Evolutionary conservation across 2,888 invertebrate genomes (phyloP).

Genomic region (Trisateles emortualis): DNA sequence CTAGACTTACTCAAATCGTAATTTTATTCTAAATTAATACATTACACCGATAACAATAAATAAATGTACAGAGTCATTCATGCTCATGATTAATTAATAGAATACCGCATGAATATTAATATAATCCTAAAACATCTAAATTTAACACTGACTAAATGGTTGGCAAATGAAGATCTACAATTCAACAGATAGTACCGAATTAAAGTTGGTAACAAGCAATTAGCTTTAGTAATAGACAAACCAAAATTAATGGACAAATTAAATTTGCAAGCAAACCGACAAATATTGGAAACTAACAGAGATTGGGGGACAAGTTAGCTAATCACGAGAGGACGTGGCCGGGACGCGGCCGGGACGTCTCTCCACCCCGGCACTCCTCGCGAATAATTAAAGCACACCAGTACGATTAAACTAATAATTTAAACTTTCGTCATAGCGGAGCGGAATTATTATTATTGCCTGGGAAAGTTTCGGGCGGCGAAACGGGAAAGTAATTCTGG

Average conservation of each 20-base stretch:
- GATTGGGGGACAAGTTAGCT: slow-evolving; percentile 61
- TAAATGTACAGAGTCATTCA: neutral
- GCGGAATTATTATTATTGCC: slow-evolving; percentile 83
- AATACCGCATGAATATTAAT: slow-evolving; percentile 14
- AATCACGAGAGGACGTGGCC: slow-evolving; percentile 61
- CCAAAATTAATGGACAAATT: slow-evolving; percentile 65
- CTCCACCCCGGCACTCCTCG: slow-evolving; percentile 25
- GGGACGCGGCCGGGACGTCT: slow-evolving; percentile 18
- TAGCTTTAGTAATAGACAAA: slow-evolving; percentile 54
- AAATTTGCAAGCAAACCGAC: slow-evolving; percentile 59
- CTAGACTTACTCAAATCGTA: too few species aligned
- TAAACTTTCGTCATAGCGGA: slow-evolving; percentile 83
- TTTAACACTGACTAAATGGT: slow-evolving; percentile 33
- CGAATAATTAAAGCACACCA: slow-evolving; percentile 79
- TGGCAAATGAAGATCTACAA: slow-evolving; percentile 32
- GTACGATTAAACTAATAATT: slow-evolving; percentile 85
- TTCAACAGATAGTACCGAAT: slow-evolving; percentile 40
- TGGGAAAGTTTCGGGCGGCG: slow-evolving; percentile 72
- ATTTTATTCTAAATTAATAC: too few species aligned
- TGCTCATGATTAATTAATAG: slow-evolving; percentile 2
- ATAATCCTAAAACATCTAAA: slow-evolving; percentile 26
- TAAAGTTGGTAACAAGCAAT: slow-evolving; percentile 48
- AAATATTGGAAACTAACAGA: slow-evolving; percentile 63
- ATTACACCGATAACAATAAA: neutral
- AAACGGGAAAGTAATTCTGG: slow-evolving; percentile 83